Base-by-base conservation (phyloP, 2,113 vertebrate species). In the Xyliphius kryptos region DNA sequence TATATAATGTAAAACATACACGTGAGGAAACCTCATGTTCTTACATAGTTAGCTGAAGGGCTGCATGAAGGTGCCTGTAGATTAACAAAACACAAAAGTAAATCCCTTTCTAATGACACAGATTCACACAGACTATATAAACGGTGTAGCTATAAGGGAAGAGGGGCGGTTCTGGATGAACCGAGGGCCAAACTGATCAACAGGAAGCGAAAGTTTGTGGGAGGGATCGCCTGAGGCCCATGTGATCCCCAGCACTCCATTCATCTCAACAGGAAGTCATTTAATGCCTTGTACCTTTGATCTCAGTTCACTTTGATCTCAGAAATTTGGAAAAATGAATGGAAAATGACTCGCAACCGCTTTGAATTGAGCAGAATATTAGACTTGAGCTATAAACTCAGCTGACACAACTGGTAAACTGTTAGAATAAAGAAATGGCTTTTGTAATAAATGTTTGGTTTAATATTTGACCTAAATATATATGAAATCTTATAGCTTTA, bases 31-130 rank as follows among this genome's bases (percentile, higher is more conserved):
- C n/a, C n/a, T n/a, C 3, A 11, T 22, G 37, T 14, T 54, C 70
- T 71, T 70, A 76, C 74, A 67, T 66, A 76, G 43, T 15, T 14
- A 1, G 22, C 12, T 59, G 51, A 52, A 32, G 70, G 12, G 7
- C 55, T 20, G 49, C 22, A 60, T 20, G 66, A 44, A 11, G 67
- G 56, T 3, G 48, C 36, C 75, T 77, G 64, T 2, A 15, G 44
- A 40, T 11, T 3, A 46, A 22, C 41, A 57, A 36, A 40, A 40
- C 16, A 54, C 12, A 46, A 13, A 1, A 1, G n/a, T n/a, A 6
- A 32, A 32, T 1, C 4, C 4, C 26, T 1, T 32, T 32, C 26
- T 32, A 32, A 32, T 6, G 26, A 32, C 26, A 1, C 7, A 6
- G 7, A 32, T 32, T 32, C 7, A 32, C 4, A 32, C 26, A 32